A percentile compares a stretch with the other conserved stretches of the same genome.
phyloP scores from a whole-genome alignment of 2,113 vertebrate species.

The Aspidoscelis tigris region DNA sequence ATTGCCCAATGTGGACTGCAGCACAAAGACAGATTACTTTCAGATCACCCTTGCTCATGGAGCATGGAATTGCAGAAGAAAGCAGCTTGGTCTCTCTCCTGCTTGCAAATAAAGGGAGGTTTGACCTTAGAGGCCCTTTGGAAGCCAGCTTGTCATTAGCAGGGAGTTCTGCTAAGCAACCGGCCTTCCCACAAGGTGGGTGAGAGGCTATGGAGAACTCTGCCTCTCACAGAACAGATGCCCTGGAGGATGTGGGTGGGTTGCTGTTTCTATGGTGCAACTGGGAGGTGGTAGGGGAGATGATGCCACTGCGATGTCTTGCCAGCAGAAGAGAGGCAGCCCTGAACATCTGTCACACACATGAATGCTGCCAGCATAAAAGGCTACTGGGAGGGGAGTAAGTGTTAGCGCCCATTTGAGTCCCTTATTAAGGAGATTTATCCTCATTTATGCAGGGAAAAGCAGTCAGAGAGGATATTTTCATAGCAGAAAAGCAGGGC shows the following conservation, averaged over 20 bases:
- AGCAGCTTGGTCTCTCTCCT: neutral
- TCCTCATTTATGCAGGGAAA: slow-evolving; percentile 1
- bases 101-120: neutral
- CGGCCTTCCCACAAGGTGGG: neutral
- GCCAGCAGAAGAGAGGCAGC: neutral
- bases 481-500: neutral
- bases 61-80: neutral
- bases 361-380: neutral
- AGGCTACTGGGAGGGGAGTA: neutral
- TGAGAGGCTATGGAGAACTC: neutral
- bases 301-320: neutral
- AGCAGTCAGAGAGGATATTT: neutral
- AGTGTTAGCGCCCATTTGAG: neutral
- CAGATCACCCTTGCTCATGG: no score
- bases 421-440: slow-evolving; percentile 2
- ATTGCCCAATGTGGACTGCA: neutral
- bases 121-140: neutral
- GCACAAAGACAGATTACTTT: neutral
- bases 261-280: slow-evolving; percentile 22
- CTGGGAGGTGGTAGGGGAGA: neutral
- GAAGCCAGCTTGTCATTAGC: neutral
- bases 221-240: neutral
- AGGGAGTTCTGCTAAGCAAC: slow-evolving; percentile 6
- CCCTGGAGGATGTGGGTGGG: slow-evolving; percentile 21
- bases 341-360: slow-evolving; percentile 1